Base-by-base conservation (phyloP, 2,888 invertebrate species). In the Thereva unica region DNA sequence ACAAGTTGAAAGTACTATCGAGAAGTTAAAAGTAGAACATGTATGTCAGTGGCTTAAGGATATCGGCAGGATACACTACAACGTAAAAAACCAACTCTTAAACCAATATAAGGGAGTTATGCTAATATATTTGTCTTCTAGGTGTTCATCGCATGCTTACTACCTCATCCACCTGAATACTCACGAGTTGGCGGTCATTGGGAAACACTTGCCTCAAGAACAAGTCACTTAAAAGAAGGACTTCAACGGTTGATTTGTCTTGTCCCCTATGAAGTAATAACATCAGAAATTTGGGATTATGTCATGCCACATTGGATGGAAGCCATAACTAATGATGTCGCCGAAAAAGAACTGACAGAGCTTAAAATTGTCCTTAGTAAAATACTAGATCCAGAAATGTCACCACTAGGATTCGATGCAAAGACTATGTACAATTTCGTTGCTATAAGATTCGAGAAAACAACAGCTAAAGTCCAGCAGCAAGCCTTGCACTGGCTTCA, bases 221-320 rank as follows among this genome's bases (percentile, higher is more conserved):
- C 95, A 1, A 91, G 92, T 44, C 96, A 97, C 77, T 86, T 98
- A 23, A 95, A 94, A 80, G 97, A 99, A 78, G 98, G 97, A 3
- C 85, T 98, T 45, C 93, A 95, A 78, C 87, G 97, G 69, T 83
- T 99, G 54, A 94, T 97, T 78, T 97, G 97, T 77, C 83, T 99
- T 70, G 95, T 98, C 41, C 98, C 99, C 0, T 99, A 99, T 79
- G 97, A 98, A 74, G 92, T 99, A 37, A 93, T 99, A 71, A 94
- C 95, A 0, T 90, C 93, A 71, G 94, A 96, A 75, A 94, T 96
- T 66, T 99, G 99, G 99, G 94, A 97, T 78, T 91, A 91, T 78
- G 95, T 99, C 34, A 99, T 99, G 95, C 98, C 99, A 0, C 92
- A 94, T 74, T 99, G 99, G 99, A 91, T 99, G 90, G 97, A 97